Percentiles rank a stretch among this genome's conserved stretches.
Evolutionary conservation across 2,888 invertebrate genomes (phyloP).

Genomic region (Protonemura montana): DNA sequence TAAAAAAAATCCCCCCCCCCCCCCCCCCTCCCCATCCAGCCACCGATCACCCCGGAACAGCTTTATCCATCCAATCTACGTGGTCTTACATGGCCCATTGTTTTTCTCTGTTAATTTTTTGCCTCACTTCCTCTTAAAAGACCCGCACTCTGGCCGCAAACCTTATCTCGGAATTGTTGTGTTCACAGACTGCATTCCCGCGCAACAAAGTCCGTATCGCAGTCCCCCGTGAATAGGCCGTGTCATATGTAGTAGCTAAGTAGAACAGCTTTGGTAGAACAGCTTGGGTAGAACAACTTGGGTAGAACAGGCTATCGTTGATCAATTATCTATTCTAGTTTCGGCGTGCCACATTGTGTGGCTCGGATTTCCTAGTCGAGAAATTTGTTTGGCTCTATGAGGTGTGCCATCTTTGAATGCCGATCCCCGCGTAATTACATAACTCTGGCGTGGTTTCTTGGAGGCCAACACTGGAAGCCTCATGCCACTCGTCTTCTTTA

Average conservation of each 20-base stretch:
- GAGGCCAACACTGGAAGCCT: too few relatives aligned
- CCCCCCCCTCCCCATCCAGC: too few relatives aligned
- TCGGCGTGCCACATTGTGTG: too few relatives aligned
- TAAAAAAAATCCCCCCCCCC: neutral
- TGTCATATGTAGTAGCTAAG: too few relatives aligned
- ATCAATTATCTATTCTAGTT: neutral
- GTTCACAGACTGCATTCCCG: neutral
- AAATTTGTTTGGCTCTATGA: too few relatives aligned
- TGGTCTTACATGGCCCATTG: slow-evolving; percentile 1
- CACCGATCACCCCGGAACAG: neutral
- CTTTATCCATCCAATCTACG: neutral
- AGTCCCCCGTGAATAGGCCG: neutral
- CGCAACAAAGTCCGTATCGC: neutral
- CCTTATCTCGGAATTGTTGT: neutral
- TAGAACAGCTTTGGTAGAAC: too few relatives aligned
- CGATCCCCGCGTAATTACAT: too few relatives aligned
- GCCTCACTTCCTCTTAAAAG: neutral
- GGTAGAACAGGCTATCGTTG: neutral
- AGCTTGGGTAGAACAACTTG: too few relatives aligned
- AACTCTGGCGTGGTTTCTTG: too few relatives aligned
- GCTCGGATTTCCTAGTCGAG: too few relatives aligned
- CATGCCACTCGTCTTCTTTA: too few relatives aligned
- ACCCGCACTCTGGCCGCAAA: neutral
- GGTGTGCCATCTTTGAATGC: too few relatives aligned
- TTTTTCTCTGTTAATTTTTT: slow-evolving; percentile 34